Base-by-base conservation (phyloP, 1,140 invertebrate genomes). In the Drosophila ironensis region DNA sequence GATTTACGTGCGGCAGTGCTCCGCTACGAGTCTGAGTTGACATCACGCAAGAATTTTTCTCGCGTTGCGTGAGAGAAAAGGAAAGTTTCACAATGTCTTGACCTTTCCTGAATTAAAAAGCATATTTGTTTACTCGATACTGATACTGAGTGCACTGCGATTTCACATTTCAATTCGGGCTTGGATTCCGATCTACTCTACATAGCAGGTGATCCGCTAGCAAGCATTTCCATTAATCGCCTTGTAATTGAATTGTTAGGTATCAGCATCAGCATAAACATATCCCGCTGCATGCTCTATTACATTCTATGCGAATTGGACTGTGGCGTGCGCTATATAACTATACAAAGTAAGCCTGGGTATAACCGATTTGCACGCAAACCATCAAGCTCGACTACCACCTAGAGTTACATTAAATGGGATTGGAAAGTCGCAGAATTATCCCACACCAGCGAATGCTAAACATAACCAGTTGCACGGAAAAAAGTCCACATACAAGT, bases 361-460 rank as follows among this genome's bases (percentile, higher is more conserved):
- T 64, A 69, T 69, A 77, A 72, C 14, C 75, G 71, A 87, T 67
- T 80, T 68, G 71, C 81, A 80, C 75, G 80, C 70, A 33, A 86
- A 37, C 47, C 47, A 33, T 38, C 11, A 8, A 54, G 25, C 22
- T 40, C 37, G 30, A 41, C 25, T n/a, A 1, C 47, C 72, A 68
- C 69, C 74, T 86, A 87, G 67, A 86, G 81, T 86, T 86, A 86
- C 80, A 86, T 86, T 87, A 86, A 82, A 87, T 78, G 77, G 78
- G 57, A 82, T 77, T 82, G 82, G 77, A 82, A 82, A 81, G 77
- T 82, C 56, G 61, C 63, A 42, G 27, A 53, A 27, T 37, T 47
- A 16, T 17, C 24, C n/a, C 45, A 17, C 25, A 33, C 27, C 45
- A 47, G 17, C 27, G 45, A 46, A 14, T 24, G 24, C 16, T 46